Evolutionary conservation across 1,140 invertebrate species (phyloP).

Genomic region (Pseudoatta argentina): DNA sequence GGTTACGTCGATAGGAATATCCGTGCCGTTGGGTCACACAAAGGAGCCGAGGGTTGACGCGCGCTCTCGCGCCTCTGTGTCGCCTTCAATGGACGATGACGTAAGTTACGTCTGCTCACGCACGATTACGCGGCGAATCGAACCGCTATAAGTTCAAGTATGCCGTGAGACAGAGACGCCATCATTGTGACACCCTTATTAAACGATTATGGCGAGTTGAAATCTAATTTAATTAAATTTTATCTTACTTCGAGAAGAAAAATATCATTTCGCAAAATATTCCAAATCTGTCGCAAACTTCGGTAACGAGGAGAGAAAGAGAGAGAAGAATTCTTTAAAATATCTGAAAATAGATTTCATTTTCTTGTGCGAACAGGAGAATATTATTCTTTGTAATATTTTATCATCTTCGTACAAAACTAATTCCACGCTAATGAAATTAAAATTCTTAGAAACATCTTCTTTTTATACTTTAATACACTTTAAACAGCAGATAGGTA

Average conservation of each 20-base stretch:
- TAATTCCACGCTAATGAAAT: neutral
- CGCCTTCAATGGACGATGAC: constrained; percentile 59
- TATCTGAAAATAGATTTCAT: neutral
- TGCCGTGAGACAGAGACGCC: neutral
- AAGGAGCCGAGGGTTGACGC: constrained; percentile 43
- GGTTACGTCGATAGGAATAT: constrained; percentile 46
- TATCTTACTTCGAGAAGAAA: neutral
- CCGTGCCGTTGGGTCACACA: constrained; percentile 11
- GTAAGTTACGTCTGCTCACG: constrained; percentile 61
- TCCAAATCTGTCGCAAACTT: neutral
- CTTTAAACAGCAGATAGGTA: neutral
- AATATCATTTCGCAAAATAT: neutral
- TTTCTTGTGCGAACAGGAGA: too few species aligned
- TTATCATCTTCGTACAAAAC: neutral
- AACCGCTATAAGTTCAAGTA: constrained; percentile 44
- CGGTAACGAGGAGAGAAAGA: neutral
- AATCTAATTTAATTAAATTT: neutral
- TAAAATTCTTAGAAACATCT: neutral
- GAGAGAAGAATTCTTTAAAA: neutral
- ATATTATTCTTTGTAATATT: neutral
- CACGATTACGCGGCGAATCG: constrained; percentile 47
- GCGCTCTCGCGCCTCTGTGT: constrained; percentile 33
- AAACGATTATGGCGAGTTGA: neutral
- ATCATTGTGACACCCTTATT: neutral
- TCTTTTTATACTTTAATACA: neutral